These are phyloP conservation scores for Thereva nobilitata DNA, from an alignment of 2,888 invertebrate genomes.

Conservation along the genomic window DNA sequence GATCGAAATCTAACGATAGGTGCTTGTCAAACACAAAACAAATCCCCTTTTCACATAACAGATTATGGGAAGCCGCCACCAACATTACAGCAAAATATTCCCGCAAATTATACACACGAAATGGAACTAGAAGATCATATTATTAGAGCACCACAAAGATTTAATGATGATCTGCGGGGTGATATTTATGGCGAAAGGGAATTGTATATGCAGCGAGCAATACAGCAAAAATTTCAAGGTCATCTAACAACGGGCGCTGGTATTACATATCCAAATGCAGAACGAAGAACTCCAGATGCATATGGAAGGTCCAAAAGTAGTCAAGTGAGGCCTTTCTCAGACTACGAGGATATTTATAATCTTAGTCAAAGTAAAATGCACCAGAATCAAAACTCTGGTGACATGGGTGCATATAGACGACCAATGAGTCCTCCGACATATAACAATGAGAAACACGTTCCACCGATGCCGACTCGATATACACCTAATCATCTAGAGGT, in stretches of 20 bases:
- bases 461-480: slow-evolving; percentile 54
- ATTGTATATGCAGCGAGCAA: slow-evolving; percentile 56
- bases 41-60: slow-evolving; percentile 46
- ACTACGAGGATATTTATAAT: slow-evolving; percentile 79
- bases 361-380: slow-evolving; percentile 51
- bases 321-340: slow-evolving; percentile 60
- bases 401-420: slow-evolving; percentile 63
- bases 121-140: slow-evolving; percentile 49
- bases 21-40: slow-evolving; percentile 43
- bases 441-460: slow-evolving; percentile 55
- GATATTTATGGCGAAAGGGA: slow-evolving; percentile 55
- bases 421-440: slow-evolving; percentile 66
- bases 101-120: slow-evolving; percentile 49
- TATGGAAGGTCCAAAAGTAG: slow-evolving; percentile 70
- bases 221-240: slow-evolving; percentile 52
- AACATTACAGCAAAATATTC: slow-evolving; percentile 50
- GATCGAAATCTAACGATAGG: slow-evolving; percentile 43
- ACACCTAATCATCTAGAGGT: slow-evolving; percentile 58
- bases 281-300: slow-evolving; percentile 81
- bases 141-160: slow-evolving; percentile 48
- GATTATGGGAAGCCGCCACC: slow-evolving; percentile 59
- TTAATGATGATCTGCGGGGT: slow-evolving; percentile 45
- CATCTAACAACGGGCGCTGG: slow-evolving; percentile 42
- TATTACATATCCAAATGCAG: slow-evolving; percentile 55
- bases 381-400: slow-evolving; percentile 41